Percentiles rank a stretch among this genome's conserved stretches.
These are phyloP conservation scores for Echinops telfairi DNA, from an alignment of 2,113 vertebrate species.

Conservation along the genomic window DNA sequence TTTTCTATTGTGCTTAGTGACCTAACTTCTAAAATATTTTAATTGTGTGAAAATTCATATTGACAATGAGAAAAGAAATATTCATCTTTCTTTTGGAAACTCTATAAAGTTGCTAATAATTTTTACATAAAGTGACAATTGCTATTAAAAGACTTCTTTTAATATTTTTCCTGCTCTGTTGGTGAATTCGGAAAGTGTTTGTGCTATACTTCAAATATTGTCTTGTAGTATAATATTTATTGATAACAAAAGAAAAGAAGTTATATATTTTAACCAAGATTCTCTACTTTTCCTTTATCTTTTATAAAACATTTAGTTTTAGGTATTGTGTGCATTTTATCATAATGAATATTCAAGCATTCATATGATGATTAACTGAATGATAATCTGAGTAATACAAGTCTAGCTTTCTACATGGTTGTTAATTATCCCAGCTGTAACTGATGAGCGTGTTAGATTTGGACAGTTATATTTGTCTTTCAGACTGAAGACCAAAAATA, in stretches of 20 bases:
- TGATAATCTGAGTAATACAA: neutral
- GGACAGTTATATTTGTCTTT: conserved; percentile 18
- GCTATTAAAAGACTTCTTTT: neutral
- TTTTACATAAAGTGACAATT: neutral
- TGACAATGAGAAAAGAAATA: neutral
- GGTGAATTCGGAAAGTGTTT: neutral
- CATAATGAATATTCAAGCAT: neutral
- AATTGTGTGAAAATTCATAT: neutral
- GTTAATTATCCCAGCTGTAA: neutral
- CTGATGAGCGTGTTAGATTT: conserved; percentile 47
- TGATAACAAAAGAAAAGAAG: neutral
- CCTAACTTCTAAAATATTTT: neutral
- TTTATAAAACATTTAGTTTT: neutral
- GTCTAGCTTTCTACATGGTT: neutral
- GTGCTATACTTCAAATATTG: neutral
- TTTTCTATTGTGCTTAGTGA: conserved; percentile 28
- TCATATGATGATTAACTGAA: neutral
- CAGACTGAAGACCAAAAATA: conserved; percentile 49
- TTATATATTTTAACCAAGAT: neutral
- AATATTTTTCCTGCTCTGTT: neutral
- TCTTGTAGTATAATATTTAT: neutral
- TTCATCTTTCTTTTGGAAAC: neutral
- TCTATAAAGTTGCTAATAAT: neutral
- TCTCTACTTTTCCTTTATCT: conserved; percentile 27
- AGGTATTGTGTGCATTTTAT: neutral